These are phyloP conservation scores for Meloidogyne floridensis DNA, from an alignment of 1,140 invertebrate genomes.

Conservation along the genomic window DNA sequence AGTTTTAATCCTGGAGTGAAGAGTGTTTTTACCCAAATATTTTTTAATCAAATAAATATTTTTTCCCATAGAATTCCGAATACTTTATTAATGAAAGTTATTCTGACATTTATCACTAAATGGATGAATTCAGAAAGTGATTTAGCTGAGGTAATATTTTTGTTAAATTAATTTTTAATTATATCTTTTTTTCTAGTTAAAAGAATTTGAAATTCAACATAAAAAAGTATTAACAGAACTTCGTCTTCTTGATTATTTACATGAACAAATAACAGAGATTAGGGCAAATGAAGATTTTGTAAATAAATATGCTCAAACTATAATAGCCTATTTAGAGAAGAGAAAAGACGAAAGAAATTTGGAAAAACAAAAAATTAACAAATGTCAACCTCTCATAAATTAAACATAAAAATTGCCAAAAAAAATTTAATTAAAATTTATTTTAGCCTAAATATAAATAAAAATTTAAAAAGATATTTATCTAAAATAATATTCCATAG, in stretches of 20 bases:
- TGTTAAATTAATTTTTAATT: neutral
- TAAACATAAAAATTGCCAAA: neutral
- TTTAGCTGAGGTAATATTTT: slow-evolving; percentile 4
- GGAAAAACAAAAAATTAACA: neutral
- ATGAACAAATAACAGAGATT: slow-evolving; percentile 24
- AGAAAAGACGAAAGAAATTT: slow-evolving; percentile 5
- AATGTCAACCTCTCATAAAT: neutral
- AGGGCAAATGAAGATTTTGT: slow-evolving; percentile 20
- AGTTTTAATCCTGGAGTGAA: no score
- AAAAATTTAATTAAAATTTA: no score
- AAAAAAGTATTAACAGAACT: neutral
- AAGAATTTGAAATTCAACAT: slow-evolving; percentile 16
- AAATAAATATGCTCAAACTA: neutral
- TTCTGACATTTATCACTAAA: slow-evolving; percentile 28
- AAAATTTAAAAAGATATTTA: no score
- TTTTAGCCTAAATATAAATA: no score
- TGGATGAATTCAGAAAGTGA: slow-evolving; percentile 26
- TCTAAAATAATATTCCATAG: no score
- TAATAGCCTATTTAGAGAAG: slow-evolving; percentile 27
- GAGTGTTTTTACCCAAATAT: neutral
- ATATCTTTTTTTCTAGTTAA: slow-evolving; percentile 10
- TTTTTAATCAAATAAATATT: slow-evolving; percentile 13
- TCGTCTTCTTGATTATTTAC: slow-evolving; percentile 16
- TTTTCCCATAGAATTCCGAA: slow-evolving; percentile 1
- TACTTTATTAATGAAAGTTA: slow-evolving; percentile 18